Evolutionary conservation across 1,140 invertebrate genomes (phyloP).

Genomic region (Contarinia nasturtii): DNA sequence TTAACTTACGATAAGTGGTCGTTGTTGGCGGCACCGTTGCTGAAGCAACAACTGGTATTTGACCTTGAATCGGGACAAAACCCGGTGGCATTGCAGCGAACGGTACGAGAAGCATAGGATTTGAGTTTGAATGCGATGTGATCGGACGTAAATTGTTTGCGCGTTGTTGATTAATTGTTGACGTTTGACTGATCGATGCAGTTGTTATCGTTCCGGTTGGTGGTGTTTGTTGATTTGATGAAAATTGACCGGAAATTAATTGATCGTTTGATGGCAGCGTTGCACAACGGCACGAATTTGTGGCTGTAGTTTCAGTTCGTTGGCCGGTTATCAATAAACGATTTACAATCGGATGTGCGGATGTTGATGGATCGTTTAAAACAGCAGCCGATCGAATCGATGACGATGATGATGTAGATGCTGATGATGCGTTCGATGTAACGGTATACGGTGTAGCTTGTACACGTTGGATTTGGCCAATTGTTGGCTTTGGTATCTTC

Average conservation of each 20-base stretch:
- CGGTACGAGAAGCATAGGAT: constrained; percentile 4
- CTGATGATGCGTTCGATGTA: neutral
- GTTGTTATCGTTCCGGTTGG: neutral
- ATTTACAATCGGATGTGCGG: too few species aligned
- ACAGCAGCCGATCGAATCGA: neutral
- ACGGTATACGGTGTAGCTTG: constrained; percentile 1
- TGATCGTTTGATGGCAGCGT: neutral
- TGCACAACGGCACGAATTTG: neutral
- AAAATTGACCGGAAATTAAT: neutral
- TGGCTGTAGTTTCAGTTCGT: too few species aligned
- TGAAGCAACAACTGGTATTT: neutral
- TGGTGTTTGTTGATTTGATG: neutral
- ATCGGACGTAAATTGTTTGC: neutral
- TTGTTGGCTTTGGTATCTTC: constrained; percentile 1
- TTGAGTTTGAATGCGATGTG: neutral
- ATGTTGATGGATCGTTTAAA: too few species aligned
- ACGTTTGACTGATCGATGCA: neutral
- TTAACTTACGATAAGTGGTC: too few species aligned
- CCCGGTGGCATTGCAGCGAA: constrained; percentile 3
- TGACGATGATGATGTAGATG: neutral
- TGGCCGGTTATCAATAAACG: too few species aligned
- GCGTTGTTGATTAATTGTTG: neutral
- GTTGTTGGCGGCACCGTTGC: too few species aligned
- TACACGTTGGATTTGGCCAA: neutral
- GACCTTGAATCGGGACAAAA: constrained; percentile 3